A percentile compares a stretch with the other conserved stretches of the same genome.
Conservation (phyloP, 2,113 vertebrate genomes). For the Rattus norvegicus region GRCr8 NC_086021.1:33315501-33316000, state of each 20-base stretch:
- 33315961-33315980: background rate
- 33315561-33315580: background rate
- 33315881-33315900: background rate
- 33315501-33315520: background rate
- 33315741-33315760: slow-evolving; percentile 58
- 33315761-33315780: slow-evolving; percentile 65
- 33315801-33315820: background rate
- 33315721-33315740: slow-evolving; percentile 69
- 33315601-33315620: background rate
- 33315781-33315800: slow-evolving; percentile 29
- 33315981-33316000: background rate
- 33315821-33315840: background rate
- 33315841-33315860: background rate
- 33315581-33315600: background rate
- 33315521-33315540: background rate
- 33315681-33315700: slow-evolving; percentile 51
- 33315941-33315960: fast-evolving
- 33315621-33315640: background rate
- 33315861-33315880: fast-evolving
- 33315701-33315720: slow-evolving; percentile 67
- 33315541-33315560: background rate
- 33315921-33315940: background rate
- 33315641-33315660: slow-evolving; percentile 20
- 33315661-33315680: background rate
- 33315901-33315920: background rate